Evolutionary conservation across 2,888 invertebrate species (phyloP), one percentile per base, ranked within the genome.

Genomic region (Dromius quadrimaculatus): DNA sequence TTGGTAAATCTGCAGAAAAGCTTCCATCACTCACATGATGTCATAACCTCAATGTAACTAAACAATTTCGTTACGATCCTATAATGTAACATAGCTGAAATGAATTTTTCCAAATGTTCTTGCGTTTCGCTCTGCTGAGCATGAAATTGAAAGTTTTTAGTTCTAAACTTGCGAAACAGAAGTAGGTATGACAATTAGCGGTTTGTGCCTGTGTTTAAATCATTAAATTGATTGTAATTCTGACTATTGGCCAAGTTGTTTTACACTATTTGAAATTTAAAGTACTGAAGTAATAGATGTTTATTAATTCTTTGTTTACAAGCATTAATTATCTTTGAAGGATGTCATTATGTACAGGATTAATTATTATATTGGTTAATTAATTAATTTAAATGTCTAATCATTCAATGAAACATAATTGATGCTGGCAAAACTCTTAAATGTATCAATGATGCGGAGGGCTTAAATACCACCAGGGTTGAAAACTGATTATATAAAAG

Each of bases 131-230:
- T 62, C 41, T 20, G 23, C 41, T 23, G 15, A 41, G 41, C 62
- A 23, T 62, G 62, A 62, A 62, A 62, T 62, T 62, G 62, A 62
- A 62, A 62, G 41, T 62, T 62, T 62, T 62, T 62, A 38, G 22
- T 62, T 62, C 62, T 41, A 43, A 62, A 62, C 23, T 62, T 62
- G 13, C 62, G 62, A 62, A 41, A 62, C 62, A 62, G 62, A 41
- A 62, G 62, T 62, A 28, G 23, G 43, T 38, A 59, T 19, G 59
- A 59, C 59, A 59, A 59, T 59, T 59, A 59, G 15, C 23, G 23
- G 11, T 23, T 23, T 47, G 22, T 47, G 23, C 9, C 23, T 11
- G 19, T 20, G 47, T 47, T 47, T 47, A 23, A 22, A 23, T 47
- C 47, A 20, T 47, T 23, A 47, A 47, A 47, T 47, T 47, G 5